Percentiles rank a stretch among this genome's conserved stretches.
phyloP scores from a whole-genome alignment of 2,797 vertebrate species.

The Paguma larvata region DNA sequence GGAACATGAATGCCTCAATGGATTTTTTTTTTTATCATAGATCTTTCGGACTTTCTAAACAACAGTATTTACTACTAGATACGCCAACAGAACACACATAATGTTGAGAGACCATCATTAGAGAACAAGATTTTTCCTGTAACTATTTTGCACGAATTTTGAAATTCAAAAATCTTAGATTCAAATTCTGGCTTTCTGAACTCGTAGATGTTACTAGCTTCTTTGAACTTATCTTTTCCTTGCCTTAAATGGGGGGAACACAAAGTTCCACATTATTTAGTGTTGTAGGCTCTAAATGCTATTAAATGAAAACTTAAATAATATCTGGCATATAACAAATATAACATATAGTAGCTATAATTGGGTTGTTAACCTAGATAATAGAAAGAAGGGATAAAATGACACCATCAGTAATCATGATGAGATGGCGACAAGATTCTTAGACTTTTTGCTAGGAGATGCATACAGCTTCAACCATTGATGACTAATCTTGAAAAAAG shows the following conservation, averaged over 20 bases:
- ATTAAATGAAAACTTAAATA: background rate
- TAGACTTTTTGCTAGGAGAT: background rate
- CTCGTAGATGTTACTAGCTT: background rate
- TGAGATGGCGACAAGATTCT: background rate
- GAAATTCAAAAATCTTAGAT: background rate
- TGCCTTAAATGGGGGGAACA: background rate
- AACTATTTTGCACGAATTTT: background rate
- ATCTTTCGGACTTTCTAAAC: background rate
- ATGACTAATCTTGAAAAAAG: background rate
- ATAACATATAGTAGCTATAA: background rate
- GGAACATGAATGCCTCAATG: background rate
- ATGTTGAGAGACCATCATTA: background rate
- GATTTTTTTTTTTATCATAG: background rate
- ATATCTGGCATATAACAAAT: background rate
- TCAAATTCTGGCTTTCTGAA: background rate
- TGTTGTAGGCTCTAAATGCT: background rate
- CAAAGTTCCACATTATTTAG: background rate
- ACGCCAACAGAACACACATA: background rate
- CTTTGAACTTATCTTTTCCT: background rate
- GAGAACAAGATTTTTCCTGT: background rate
- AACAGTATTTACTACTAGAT: background rate
- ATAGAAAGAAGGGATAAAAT: background rate
- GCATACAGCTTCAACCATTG: background rate
- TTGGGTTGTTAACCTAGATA: background rate
- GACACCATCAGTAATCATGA: background rate